Conservation (phyloP, 2,888 invertebrate species). For the Hyposoter dolosus region DNA sequence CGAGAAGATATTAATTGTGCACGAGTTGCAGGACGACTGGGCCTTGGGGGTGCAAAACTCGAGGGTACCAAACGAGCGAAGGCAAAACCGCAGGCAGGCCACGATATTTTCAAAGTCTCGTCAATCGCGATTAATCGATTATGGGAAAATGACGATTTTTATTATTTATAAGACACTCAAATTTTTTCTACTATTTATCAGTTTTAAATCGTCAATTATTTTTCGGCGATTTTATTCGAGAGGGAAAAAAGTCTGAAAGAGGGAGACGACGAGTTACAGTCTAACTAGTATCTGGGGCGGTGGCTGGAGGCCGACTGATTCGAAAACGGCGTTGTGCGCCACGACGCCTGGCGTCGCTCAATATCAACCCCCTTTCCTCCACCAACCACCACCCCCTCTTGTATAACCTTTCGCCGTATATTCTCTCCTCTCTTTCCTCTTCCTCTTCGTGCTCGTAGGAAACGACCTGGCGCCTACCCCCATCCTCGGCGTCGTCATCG, state of each 20-base stretch:
- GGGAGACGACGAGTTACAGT: constrained; percentile 81
- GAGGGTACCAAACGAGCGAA: constrained; percentile 42
- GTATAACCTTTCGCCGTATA: constrained; percentile 3
- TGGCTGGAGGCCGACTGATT: constrained; percentile 88
- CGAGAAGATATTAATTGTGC: constrained; percentile 28
- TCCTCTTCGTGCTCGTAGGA: constrained; percentile 37
- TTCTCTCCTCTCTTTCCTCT: constrained; percentile 40
- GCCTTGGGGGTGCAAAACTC: constrained; percentile 24
- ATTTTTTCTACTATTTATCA: not conserved
- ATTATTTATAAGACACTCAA: not conserved
- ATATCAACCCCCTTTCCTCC: constrained; percentile 84
- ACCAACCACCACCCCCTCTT: constrained; percentile 60
- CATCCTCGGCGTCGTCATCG: constrained; percentile 36
- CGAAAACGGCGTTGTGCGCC: constrained; percentile 86
- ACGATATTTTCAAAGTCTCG: not conserved
- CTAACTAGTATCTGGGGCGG: constrained; percentile 86
- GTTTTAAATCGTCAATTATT: not conserved
- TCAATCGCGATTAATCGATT: constrained; percentile 1
- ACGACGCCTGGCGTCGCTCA: constrained; percentile 88
- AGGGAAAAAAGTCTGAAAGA: constrained; percentile 78
- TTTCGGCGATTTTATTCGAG: constrained; percentile 3
- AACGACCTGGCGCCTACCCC: constrained; percentile 64
- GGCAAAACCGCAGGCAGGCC: not conserved
- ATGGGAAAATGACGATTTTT: constrained; percentile 10
- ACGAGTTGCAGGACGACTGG: constrained; percentile 51